Base-by-base conservation (phyloP, 1,140 invertebrate genomes). In the Diorhabda elongata region DNA sequence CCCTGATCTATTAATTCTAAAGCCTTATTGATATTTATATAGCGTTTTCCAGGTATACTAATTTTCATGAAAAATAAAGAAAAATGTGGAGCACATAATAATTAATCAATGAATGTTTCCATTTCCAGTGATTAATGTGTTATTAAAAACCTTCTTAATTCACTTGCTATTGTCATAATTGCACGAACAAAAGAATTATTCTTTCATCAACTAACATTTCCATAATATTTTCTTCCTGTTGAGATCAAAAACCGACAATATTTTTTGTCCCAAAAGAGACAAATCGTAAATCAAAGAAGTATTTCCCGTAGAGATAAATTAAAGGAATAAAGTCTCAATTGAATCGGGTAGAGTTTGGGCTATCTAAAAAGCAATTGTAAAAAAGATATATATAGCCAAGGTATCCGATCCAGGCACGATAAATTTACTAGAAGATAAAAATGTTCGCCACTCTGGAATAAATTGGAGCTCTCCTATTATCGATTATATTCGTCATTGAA, bases 401-500 rank as follows among this genome's bases (percentile, higher is more conserved):
- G 61, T 62, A 62, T 62, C 61, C 61, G 43, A 62, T 62, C 61
- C 61, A 62, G 61, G 61, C 61, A 44, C 61, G 44, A 62, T 62
- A 62, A 62, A 62, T 62, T 62, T 44, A 44, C n/a, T 9, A 44
- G 42, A 11, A 44, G 61, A 62, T 62, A 62, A 62, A 62, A 62
- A 62, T 62, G 61, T 42, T 62, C 61, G 11, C 42, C 61, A 44
- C 61, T 62, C 61, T 8, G 44, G 61, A 62, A 62, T 62, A 62
- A 62, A 62, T 62, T 62, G 61, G 61, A 42, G 44, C n/a, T 42
- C 26, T n/a, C 44, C 43, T 42, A 44, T 44, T 44, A 62, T 62
- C 61, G 61, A 62, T 62, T 62, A 62, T 62, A 62, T 62, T 62
- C 61, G 43, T 62, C 61, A 62, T 62, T 62, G 61, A 47, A n/a